Evolutionary conservation across 2,888 invertebrate genomes (phyloP).

Genomic region (Cantharis flavilabris): DNA sequence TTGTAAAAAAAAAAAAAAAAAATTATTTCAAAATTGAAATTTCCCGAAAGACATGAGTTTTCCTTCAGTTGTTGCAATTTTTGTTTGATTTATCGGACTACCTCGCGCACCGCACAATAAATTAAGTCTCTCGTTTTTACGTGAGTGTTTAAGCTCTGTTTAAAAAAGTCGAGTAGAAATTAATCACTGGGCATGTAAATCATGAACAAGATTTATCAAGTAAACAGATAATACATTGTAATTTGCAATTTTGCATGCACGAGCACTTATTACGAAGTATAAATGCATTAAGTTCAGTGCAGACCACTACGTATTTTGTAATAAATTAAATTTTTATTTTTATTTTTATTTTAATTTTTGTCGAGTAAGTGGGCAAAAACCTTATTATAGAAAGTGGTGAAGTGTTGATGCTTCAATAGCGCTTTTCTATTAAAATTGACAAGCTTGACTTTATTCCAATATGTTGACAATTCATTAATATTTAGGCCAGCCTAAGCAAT

Average conservation of each 20-base stretch:
- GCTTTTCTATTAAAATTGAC: background rate
- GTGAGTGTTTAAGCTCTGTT: background rate
- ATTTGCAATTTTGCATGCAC: background rate
- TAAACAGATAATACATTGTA: background rate
- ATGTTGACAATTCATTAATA: constrained; percentile 6
- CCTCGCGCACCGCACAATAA: background rate
- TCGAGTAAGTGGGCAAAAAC: background rate
- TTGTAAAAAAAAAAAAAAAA: no score
- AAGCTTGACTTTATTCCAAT: constrained; percentile 2
- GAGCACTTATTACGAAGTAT: background rate
- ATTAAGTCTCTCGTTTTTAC: background rate
- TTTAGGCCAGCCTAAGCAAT: background rate
- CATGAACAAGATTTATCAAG: background rate
- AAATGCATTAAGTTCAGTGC: background rate
- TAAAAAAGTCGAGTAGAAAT: background rate
- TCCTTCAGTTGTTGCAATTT: background rate
- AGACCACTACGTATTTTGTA: background rate
- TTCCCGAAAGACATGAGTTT: background rate
- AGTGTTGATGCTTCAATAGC: background rate
- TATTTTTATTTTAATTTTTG: background rate
- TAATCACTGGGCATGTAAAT: background rate
- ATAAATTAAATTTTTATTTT: background rate
- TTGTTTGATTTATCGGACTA: background rate
- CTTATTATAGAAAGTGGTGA: background rate
- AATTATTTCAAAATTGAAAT: background rate